Evolutionary conservation across 2,797 vertebrate genomes (phyloP).

Genomic region (Yasuhikotakia modesta): DNA sequence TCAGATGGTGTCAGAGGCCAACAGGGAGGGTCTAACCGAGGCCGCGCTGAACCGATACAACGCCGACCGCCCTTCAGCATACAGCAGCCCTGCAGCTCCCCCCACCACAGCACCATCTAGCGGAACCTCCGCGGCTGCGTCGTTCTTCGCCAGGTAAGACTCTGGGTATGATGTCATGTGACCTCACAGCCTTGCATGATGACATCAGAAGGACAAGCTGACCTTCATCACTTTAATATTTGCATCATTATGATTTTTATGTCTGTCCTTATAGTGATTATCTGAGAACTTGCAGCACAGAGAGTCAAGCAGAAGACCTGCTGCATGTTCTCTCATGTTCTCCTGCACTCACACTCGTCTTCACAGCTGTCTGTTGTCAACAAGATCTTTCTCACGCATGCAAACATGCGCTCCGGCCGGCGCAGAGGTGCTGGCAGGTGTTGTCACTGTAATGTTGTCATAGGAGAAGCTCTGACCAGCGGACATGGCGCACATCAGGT

Average conservation of each 20-base stretch:
- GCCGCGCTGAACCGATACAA: conserved; percentile 88
- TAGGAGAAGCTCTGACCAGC: conserved; percentile 20
- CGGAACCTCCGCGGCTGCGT: conserved; percentile 88
- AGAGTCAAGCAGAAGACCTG: neutral
- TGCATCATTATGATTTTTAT: neutral
- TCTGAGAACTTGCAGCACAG: neutral
- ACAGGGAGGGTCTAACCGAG: conserved; percentile 86
- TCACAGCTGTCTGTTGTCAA: conserved; percentile 44
- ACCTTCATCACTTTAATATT: neutral
- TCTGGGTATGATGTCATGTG: neutral
- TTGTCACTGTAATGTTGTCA: conserved; percentile 40
- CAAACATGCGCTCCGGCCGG: conserved; percentile 6
- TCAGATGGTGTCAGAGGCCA: conserved; percentile 87
- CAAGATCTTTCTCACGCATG: conserved; percentile 21
- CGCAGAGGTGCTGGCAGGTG: conserved; percentile 20
- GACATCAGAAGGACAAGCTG: neutral
- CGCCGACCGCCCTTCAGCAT: conserved; percentile 81
- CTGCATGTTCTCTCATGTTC: conserved; percentile 23
- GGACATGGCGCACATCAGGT: neutral
- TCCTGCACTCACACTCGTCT: conserved; percentile 12
- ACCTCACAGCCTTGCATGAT: neutral
- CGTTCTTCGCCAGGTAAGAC: conserved; percentile 95
- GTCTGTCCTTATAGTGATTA: neutral
- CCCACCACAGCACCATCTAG: conserved; percentile 73
- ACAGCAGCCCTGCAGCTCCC: conserved; percentile 75